A percentile compares a stretch with the other conserved stretches of the same genome.
Conservation (phyloP, 2,888 invertebrate species). For the Lepidocyrtinus sp. region DNA sequence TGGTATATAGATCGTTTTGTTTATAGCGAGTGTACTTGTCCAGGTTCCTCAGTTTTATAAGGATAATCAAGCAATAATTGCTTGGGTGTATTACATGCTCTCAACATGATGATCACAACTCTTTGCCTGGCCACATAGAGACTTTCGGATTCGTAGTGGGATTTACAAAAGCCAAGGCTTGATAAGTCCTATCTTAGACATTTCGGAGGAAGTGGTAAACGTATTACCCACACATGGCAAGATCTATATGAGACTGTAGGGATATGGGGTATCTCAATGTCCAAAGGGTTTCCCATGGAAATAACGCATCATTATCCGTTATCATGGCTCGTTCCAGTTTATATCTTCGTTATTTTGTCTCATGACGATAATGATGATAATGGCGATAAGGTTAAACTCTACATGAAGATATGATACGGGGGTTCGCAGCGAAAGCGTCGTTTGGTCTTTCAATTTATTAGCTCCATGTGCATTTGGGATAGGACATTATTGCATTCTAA, state of each 20-base stretch:
- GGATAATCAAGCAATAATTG: not conserved
- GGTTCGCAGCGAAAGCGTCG: not conserved
- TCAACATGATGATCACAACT: not conserved
- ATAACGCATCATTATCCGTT: conserved; percentile 31
- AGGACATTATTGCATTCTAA: not conserved
- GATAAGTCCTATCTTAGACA: not conserved
- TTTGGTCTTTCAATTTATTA: not conserved
- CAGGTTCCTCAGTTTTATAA: too few relatives aligned
- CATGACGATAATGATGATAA: conserved; percentile 25
- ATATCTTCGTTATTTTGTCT: conserved; percentile 34
- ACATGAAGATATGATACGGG: not conserved
- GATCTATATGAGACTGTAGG: not conserved
- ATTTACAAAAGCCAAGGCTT: not conserved
- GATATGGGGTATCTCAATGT: not conserved
- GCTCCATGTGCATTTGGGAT: not conserved
- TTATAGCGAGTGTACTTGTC: too few relatives aligned
- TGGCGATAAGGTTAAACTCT: not conserved
- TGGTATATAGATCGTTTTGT: too few relatives aligned
- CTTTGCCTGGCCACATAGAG: not conserved
- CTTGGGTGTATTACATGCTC: not conserved
- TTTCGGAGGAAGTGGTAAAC: not conserved
- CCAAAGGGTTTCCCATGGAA: not conserved
- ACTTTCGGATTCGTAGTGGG: not conserved
- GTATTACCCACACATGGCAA: not conserved
- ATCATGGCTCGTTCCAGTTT: conserved; percentile 34